These are phyloP conservation scores for Tetragonisca angustula DNA, from an alignment of 2,888 invertebrate species.

Conservation along the genomic window DNA sequence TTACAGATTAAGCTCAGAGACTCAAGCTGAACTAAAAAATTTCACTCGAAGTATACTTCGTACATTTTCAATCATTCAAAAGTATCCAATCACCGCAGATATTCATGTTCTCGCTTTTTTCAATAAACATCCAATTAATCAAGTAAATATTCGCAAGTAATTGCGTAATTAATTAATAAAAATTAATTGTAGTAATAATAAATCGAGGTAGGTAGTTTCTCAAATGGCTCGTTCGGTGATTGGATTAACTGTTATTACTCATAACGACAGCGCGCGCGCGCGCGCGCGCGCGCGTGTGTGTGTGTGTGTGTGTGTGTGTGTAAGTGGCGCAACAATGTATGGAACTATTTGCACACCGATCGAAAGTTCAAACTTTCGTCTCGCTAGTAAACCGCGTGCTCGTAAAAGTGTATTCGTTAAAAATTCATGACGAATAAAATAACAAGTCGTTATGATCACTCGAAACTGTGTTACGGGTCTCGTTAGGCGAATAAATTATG, in stretches of 20 bases:
- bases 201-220: background rate
- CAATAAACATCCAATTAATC: background rate
- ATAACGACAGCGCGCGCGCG: conserved; percentile 27
- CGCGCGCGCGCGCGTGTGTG: no score
- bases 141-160: background rate
- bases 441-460: conserved; percentile 35
- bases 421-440: conserved; percentile 25
- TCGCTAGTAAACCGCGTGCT: background rate
- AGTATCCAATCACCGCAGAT: background rate
- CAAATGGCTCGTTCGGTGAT: conserved; percentile 16
- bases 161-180: no score
- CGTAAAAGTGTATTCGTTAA: conserved; percentile 29
- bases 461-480: conserved; percentile 11
- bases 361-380: no score
- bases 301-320: background rate
- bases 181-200: no score
- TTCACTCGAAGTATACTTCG: conserved; percentile 14
- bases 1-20: no score
- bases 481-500: background rate
- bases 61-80: background rate
- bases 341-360: background rate
- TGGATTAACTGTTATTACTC: conserved; percentile 36
- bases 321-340: conserved; percentile 2
- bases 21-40: no score
- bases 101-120: background rate